These are phyloP conservation scores for Toxotes chatareus DNA, from an alignment of 2,113 vertebrate species.

Conservation along the genomic window DNA sequence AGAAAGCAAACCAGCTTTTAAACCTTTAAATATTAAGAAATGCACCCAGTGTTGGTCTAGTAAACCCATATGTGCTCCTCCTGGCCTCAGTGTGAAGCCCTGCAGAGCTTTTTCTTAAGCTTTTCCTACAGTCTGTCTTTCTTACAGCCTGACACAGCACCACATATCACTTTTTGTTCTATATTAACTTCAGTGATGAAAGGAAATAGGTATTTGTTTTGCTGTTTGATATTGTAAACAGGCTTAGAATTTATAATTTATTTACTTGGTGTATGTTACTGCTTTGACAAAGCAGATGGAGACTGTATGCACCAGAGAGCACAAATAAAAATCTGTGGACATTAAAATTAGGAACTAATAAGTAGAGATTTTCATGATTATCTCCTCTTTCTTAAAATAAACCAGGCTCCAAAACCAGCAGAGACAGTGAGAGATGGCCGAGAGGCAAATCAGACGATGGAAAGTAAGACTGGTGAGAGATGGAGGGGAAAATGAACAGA, in stretches of 20 bases:
- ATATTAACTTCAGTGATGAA: not conserved
- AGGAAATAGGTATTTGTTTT: not conserved
- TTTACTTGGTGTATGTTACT: not conserved
- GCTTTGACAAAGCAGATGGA: not conserved
- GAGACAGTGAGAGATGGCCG: not conserved
- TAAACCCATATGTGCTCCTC: slow-evolving; percentile 15
- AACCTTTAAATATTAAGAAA: slow-evolving; percentile 30
- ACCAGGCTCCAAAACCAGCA: not conserved
- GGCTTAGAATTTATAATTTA: not conserved
- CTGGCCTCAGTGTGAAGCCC: slow-evolving; percentile 6
- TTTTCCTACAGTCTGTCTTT: not conserved
- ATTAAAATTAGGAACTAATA: not conserved
- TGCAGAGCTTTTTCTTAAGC: slow-evolving; percentile 11
- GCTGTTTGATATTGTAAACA: not conserved
- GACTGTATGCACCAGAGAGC: too few relatives aligned
- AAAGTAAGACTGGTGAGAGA: not conserved
- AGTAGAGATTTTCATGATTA: not conserved
- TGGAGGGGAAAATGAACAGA: slow-evolving; percentile 4
- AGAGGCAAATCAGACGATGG: not conserved
- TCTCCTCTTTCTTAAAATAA: not conserved
- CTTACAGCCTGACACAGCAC: not conserved
- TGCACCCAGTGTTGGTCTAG: slow-evolving; percentile 9
- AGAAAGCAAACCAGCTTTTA: slow-evolving; percentile 14
- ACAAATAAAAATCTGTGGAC: not conserved
- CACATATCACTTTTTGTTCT: not conserved